Evolutionary conservation across 2,797 vertebrate genomes (phyloP).

Genomic region (Eulemur albifrons): DNA sequence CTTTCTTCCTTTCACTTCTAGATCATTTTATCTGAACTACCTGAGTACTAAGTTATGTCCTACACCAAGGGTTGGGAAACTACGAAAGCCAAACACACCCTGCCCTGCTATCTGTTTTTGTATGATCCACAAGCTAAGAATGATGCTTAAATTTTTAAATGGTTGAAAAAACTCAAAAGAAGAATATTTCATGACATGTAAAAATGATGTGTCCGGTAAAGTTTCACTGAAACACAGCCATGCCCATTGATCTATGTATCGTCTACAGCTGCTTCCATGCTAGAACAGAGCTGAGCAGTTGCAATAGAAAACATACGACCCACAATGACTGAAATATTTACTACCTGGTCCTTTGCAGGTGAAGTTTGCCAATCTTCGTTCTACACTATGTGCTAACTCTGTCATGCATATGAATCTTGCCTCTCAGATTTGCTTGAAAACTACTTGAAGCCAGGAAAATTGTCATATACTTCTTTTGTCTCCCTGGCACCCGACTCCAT

Average conservation of each 20-base stretch:
- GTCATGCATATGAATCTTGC: neutral
- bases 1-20: neutral
- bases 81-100: neutral
- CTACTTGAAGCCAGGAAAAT: neutral
- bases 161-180: neutral
- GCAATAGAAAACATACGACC: neutral
- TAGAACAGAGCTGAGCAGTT: neutral
- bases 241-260: neutral
- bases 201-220: neutral
- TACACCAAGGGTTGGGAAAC: neutral
- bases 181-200: neutral
- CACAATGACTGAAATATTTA: neutral
- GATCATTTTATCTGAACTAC: neutral
- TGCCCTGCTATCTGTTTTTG: neutral
- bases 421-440: conserved; percentile 33
- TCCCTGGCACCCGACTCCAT: conserved; percentile 10
- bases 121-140: neutral
- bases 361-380: neutral
- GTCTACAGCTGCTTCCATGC: neutral
- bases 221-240: neutral
- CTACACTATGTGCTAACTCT: neutral
- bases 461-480: conserved; percentile 31
- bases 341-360: neutral
- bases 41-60: neutral
- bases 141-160: neutral